These are phyloP conservation scores for Meteorus cinctellus DNA, from an alignment of 2,888 invertebrate species.

Conservation along the genomic window DNA sequence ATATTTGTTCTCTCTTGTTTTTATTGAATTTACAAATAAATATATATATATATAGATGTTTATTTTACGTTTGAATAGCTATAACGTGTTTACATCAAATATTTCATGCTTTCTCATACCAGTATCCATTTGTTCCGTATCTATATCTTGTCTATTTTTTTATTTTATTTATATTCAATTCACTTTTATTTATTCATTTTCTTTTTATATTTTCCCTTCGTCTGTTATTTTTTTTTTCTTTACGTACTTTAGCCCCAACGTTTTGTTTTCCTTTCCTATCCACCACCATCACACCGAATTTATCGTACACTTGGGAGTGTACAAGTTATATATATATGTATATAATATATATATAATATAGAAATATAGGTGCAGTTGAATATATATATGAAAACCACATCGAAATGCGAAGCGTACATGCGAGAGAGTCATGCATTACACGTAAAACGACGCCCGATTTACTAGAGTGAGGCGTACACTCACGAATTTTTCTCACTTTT, in stretches of 20 bases:
- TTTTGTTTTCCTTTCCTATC: constrained; percentile 19
- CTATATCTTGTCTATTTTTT: background rate
- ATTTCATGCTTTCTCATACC: constrained; percentile 36
- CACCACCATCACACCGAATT: constrained; percentile 25
- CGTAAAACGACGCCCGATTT: constrained; percentile 41
- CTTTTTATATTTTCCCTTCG: constrained; percentile 4
- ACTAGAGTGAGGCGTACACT: constrained; percentile 32
- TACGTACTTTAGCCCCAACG: background rate
- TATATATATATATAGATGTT: constrained; percentile 36
- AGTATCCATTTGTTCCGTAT: constrained; percentile 27
- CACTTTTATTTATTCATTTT: constrained; percentile 7
- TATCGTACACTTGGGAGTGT: constrained; percentile 36
- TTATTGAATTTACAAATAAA: constrained; percentile 9
- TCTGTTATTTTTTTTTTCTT: constrained; percentile 22
- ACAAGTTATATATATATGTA: background rate
- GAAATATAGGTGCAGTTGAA: constrained; percentile 5
- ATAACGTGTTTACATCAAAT: constrained; percentile 21
- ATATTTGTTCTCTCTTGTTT: background rate
- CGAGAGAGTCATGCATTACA: constrained; percentile 42
- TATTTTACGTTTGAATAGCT: background rate
- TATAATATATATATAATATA: constrained; percentile 6
- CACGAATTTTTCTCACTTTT: constrained; percentile 26
- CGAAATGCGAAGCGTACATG: constrained; percentile 37
- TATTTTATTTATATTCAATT: background rate
- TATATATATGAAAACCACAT: constrained; percentile 8